Evolutionary conservation across 2,113 vertebrate species (phyloP), one percentile per base, ranked within the genome.

Genomic region (Limanda limanda): DNA sequence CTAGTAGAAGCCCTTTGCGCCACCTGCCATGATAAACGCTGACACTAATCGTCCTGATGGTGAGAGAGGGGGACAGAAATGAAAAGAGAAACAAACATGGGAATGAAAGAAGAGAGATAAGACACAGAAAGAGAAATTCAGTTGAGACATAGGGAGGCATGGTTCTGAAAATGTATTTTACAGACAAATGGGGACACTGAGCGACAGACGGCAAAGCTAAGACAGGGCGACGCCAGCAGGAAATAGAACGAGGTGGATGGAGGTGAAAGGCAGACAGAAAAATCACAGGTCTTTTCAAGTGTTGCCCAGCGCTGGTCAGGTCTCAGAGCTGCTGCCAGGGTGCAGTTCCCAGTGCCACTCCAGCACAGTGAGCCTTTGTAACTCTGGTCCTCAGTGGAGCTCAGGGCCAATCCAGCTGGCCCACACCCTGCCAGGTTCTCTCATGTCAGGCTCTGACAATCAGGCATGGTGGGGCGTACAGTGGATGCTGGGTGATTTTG

Each of bases 311-410:
- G 64, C 70, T 71, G 79, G 78, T 79, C 63, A 15, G 64, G 76
- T 74, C 52, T 87, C 74, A 75, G 83, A 87, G 75, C 68, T 47
- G 31, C 82, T 86, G 86, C 86, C 89, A 90, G 86, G 47, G 23
- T 45, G 64, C 76, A 25, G 74, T 55, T 85, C 81, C 77, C 77
- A 52, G 82, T 85, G 82, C 85, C 82, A 80, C 87, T 77, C 42
- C 72, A 76, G 79, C 87, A 92, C 90, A 92, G 82, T 87, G 68
- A 85, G 76, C 62, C 87, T 89, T 91, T 92, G 90, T 91, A 76
- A 69, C 68, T 59, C 35, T 37, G 84, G 74, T 76, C 84, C 87
- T 90, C 87, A 81, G 68, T 81, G 85, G 84, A 83, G 79, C 83
- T 77, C 64, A 66, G 48, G 23, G 76, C 77, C 3, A 37, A 71